phyloP scores from a whole-genome alignment of 92 coral and sea anemone species.

The Umimayanthus kanabou region DNA sequence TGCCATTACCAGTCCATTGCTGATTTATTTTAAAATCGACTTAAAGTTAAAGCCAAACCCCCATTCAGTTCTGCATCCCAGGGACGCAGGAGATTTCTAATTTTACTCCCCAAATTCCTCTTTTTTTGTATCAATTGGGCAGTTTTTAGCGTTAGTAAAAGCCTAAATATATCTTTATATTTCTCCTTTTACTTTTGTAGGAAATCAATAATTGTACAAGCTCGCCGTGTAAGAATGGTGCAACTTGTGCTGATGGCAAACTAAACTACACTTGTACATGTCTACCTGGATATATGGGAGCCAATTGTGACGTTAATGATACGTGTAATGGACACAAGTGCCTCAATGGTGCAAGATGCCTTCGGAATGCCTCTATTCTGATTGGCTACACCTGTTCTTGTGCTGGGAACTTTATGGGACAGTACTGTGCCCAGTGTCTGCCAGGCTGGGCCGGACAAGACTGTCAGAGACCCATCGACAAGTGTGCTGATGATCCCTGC shows the following conservation, averaged over 20 bases:
- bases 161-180: background rate
- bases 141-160: background rate
- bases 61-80: too few relatives aligned
- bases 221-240: conserved; percentile 53
- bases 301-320: conserved; percentile 38
- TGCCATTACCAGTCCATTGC: too few relatives aligned
- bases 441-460: conserved; percentile 54
- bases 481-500: conserved; percentile 59
- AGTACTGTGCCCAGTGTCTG: conserved; percentile 50
- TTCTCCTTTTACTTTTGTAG: background rate
- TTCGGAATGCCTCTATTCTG: background rate
- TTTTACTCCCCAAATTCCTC: too few relatives aligned
- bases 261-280: conserved; percentile 45
- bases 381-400: conserved; percentile 54
- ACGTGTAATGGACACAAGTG: conserved; percentile 2
- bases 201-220: conserved; percentile 51
- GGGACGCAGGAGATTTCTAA: too few relatives aligned
- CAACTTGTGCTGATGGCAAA: conserved; percentile 39
- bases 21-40: too few relatives aligned
- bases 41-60: too few relatives aligned
- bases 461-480: conserved; percentile 49
- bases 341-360: conserved; percentile 53
- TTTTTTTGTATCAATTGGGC: too few relatives aligned
- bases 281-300: conserved; percentile 31
- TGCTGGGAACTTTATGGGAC: conserved; percentile 53